Evolutionary conservation across 2,888 invertebrate genomes (phyloP).

Genomic region (Portevinia maculata): DNA sequence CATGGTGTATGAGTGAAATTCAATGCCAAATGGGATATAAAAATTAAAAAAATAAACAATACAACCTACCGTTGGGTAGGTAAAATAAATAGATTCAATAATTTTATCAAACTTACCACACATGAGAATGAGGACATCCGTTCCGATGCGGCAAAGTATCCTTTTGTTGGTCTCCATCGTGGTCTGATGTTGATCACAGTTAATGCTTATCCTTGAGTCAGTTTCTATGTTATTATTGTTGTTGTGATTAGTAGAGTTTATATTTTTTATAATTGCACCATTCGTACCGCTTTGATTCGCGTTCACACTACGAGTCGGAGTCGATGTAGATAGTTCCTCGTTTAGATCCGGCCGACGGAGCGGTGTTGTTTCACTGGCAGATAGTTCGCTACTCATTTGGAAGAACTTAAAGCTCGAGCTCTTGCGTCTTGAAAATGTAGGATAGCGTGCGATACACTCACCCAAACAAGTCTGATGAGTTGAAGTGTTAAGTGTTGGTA

Average conservation of each 20-base stretch:
- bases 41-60: neutral
- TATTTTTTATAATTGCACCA: conserved; percentile 46
- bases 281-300: conserved; percentile 66
- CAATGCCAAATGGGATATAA: conserved; percentile 53
- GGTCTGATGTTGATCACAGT: conserved; percentile 61
- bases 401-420: conserved; percentile 76
- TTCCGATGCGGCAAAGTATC: conserved; percentile 86
- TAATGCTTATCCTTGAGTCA: conserved; percentile 72
- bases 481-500: conserved; percentile 19
- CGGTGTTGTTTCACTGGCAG: conserved; percentile 82
- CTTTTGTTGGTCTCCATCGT: conserved; percentile 81
- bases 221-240: conserved; percentile 76
- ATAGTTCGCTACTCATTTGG: conserved; percentile 82
- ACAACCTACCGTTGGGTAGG: no score
- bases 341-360: conserved; percentile 79
- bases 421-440: conserved; percentile 40
- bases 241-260: conserved; percentile 55
- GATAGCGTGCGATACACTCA: conserved; percentile 10
- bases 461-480: conserved; percentile 28
- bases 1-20: conserved; percentile 42
- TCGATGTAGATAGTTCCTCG: conserved; percentile 74
- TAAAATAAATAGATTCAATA: no score
- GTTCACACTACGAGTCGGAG: conserved; percentile 75
- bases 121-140: conserved; percentile 87
- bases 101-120: conserved; percentile 89